Evolutionary conservation across 2,888 invertebrate species (phyloP).

Genomic region (Geophilus truncorum): DNA sequence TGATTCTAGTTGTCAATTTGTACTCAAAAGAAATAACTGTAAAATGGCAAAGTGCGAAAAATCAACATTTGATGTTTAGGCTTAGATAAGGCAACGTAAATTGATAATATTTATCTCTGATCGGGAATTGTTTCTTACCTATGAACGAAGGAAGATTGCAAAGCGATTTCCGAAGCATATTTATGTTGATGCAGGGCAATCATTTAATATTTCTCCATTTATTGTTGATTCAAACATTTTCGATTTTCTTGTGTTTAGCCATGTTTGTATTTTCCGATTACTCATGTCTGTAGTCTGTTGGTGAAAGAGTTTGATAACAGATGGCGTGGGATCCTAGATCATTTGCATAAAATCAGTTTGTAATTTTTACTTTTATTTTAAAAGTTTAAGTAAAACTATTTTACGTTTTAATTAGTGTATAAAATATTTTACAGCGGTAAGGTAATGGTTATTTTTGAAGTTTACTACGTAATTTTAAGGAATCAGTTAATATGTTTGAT

Average conservation of each 20-base stretch:
- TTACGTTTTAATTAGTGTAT: too few species aligned
- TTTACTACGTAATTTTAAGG: too few species aligned
- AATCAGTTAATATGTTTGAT: too few species aligned
- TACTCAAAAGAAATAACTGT: not conserved
- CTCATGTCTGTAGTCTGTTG: not conserved
- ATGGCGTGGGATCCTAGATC: too few species aligned
- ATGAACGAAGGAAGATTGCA: not conserved
- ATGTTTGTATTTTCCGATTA: not conserved
- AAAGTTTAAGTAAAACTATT: too few species aligned
- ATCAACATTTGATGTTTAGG: not conserved
- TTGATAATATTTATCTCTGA: not conserved
- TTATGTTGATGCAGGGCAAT: not conserved
- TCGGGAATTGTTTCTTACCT: not conserved
- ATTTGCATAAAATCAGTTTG: too few species aligned
- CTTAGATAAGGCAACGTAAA: not conserved
- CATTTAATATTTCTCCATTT: not conserved
- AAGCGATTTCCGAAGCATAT: slow-evolving; percentile 3
- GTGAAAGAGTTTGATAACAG: too few species aligned
- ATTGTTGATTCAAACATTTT: not conserved
- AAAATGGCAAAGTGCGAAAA: not conserved
- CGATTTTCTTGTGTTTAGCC: not conserved
- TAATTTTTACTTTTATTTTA: too few species aligned
- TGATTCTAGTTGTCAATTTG: not conserved
- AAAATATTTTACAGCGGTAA: too few species aligned
- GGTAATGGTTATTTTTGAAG: too few species aligned